Conservation (phyloP, 92 coral and sea anemone species). For the Epizoanthus illoricatus region DNA sequence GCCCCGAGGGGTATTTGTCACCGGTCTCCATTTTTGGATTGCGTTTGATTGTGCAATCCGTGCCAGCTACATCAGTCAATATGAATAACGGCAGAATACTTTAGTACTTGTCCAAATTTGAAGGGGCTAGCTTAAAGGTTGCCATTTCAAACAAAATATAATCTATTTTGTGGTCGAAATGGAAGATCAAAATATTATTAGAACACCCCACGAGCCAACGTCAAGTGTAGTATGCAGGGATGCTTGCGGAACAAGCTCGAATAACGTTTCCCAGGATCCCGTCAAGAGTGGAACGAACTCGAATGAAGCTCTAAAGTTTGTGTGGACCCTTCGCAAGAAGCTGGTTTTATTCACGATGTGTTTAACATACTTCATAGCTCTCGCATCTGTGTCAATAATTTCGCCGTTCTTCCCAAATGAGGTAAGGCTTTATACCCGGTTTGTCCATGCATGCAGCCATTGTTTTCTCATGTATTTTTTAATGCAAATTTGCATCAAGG, state of each 20-base stretch:
- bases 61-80: background rate
- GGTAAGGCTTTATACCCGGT: background rate
- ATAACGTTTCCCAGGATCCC: too few relatives aligned
- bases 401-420: slow-evolving; percentile 16
- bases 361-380: background rate
- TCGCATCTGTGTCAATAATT: slow-evolving; percentile 3
- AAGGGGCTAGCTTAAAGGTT: too few relatives aligned
- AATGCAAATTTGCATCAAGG: too few relatives aligned
- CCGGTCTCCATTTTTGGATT: background rate
- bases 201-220: background rate
- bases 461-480: too few relatives aligned
- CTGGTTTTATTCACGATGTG: slow-evolving; percentile 17
- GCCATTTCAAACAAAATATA: background rate
- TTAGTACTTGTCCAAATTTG: background rate
- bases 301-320: background rate
- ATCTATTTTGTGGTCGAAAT: background rate
- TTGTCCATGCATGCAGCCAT: background rate
- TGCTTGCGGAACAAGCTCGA: background rate
- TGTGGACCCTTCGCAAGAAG: slow-evolving; percentile 16
- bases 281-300: background rate
- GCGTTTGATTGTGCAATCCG: slow-evolving; percentile 1
- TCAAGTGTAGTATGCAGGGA: too few relatives aligned
- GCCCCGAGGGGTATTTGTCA: too few relatives aligned
- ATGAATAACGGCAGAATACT: too few relatives aligned
- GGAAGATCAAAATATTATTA: background rate